phyloP scores from a whole-genome alignment of 2,888 invertebrate genomes.

The Carpatolechia fugitivella region DNA sequence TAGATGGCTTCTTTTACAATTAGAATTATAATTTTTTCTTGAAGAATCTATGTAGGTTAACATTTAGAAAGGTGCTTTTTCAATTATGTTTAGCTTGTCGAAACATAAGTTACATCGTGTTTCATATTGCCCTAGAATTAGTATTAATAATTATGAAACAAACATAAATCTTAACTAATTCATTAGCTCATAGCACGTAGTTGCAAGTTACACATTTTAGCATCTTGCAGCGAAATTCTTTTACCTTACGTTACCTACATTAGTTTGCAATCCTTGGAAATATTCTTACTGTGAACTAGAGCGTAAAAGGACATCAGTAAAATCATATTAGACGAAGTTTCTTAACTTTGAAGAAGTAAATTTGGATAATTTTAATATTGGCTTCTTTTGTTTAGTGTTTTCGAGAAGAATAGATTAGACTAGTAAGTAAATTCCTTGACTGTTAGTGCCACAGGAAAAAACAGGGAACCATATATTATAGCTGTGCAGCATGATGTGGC shows the following conservation, averaged over 20 bases:
- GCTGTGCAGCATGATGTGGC: no score
- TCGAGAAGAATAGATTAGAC: no score
- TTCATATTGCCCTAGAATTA: neutral
- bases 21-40: no score
- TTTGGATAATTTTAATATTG: no score
- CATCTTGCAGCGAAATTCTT: constrained; percentile 35
- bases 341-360: neutral
- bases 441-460: no score
- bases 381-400: no score
- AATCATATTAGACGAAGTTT: constrained; percentile 16
- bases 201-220: neutral
- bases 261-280: constrained; percentile 54
- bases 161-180: constrained; percentile 7
- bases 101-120: neutral
- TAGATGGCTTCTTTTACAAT: no score
- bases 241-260: constrained; percentile 41
- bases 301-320: constrained; percentile 54
- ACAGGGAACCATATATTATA: no score
- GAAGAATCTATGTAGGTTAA: no score
- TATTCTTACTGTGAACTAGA: constrained; percentile 45
- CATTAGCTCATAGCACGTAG: neutral
- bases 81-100: neutral
- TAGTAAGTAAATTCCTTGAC: no score
- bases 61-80: neutral
- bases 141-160: neutral